A percentile compares a stretch with the other conserved stretches of the same genome.
Evolutionary conservation across 2,113 vertebrate species (phyloP).

Genomic region (Sciurus niger): DNA sequence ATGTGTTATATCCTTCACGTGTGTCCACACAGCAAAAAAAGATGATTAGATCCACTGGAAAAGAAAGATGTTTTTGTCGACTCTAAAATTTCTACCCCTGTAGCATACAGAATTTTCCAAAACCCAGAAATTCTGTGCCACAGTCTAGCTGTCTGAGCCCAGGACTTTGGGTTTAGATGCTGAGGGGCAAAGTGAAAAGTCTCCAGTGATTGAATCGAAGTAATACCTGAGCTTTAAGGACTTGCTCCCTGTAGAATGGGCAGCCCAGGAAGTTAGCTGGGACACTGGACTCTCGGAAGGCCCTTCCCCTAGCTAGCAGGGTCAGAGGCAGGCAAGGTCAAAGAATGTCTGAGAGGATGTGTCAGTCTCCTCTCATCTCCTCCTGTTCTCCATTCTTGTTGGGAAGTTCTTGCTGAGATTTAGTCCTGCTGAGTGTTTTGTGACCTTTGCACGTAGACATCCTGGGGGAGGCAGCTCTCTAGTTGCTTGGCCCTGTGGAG

Average conservation of each 20-base stretch:
- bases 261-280: too few relatives aligned
- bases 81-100: not conserved
- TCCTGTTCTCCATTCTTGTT: not conserved
- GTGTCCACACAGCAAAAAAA: not conserved
- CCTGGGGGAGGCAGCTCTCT: not conserved
- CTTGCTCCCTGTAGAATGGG: not conserved
- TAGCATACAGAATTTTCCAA: not conserved
- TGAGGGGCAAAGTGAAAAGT: not conserved
- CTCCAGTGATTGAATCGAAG: not conserved
- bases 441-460: not conserved
- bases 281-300: not conserved
- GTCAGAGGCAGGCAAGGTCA: not conserved
- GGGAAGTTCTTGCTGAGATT: not conserved
- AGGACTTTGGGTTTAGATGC: not conserved
- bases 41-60: not conserved
- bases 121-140: not conserved
- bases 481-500: not conserved
- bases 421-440: fast-evolving
- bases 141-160: not conserved
- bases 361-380: not conserved
- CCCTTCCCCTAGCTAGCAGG: not conserved
- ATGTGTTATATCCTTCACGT: not conserved
- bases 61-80: not conserved
- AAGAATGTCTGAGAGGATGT: not conserved
- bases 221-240: not conserved